Evolutionary conservation across 23 tunicate genomes (phyloP), one percentile per base, ranked within the genome.

Genomic region (Pegea sp.): DNA sequence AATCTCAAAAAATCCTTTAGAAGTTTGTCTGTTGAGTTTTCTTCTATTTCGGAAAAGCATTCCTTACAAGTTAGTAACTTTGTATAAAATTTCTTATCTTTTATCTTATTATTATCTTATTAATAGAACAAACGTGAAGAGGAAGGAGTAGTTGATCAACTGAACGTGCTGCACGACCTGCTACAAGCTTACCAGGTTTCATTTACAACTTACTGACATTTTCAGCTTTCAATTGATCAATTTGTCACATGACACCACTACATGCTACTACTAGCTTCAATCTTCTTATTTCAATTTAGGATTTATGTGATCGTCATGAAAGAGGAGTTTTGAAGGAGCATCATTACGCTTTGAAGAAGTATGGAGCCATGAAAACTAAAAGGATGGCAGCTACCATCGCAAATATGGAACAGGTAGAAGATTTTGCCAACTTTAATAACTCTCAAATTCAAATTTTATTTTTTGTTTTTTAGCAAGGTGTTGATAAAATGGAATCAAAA

Each of bases 111-210:
- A n/a, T n/a, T n/a, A n/a, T n/a, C n/a, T n/a, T n/a, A n/a, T n/a
- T n/a, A n/a, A n/a, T n/a, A 84, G 95, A 77, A 72, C 4, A 74
- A 62, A 18, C 71, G 95, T 18, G 95, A 84, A 63, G 95, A 84
- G 5, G 95, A 84, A 44, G 95, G 95, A 0, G 72, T 84, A 5
- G 84, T 84, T 26, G 84, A 84, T 34, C 84, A 84, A 34, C 71
- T 84, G 3, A 73, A 73, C 42, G 5, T 64, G 19, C 56, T 84
- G 32, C 58, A 54, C 54, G 95, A 84, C 48, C 52, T 73, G 18
- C 72, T 84, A 5, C 58, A 57, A 44, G 95, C 86, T 0, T 84
- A 67, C 46, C 95, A 84, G 26, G 95, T 84, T 31, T 23, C 56
- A 18, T 49, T 8, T 56, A 16, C 46, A 16, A n/a, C n/a, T n/a